Base-by-base conservation (phyloP, 2,888 invertebrate species). In the Acronicta aceris region DNA sequence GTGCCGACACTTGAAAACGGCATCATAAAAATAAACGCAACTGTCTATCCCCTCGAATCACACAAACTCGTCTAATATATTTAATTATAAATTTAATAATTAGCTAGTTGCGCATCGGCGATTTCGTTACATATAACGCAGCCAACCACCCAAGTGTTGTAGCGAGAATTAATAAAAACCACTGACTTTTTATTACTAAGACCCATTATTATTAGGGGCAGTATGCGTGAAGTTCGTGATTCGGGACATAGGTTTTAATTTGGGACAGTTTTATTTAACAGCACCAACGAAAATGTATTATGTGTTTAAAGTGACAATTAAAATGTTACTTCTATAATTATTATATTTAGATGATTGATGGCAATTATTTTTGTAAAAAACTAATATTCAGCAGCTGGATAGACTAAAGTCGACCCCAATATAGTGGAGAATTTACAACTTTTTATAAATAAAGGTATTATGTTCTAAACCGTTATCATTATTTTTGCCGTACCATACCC, bases 1-100 rank as follows among this genome's bases (percentile, higher is more conserved):
- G 74, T 75, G 59, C 56, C 50, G 33, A 56, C 48, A 76, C 52
- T 71, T 30, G 43, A 69, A 67, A 65, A 71, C 63, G 56, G 71
- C 49, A 36, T 67, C 51, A 65, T 76, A 75, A 75, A 78, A 82
- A 83, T 76, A 70, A 64, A 71, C 70, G 60, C 52, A 57, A 65
- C 53, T 58, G 56, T 62, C 63, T 59, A 67, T 63, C 76, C 78
- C 79, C 56, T 59, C 45, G 66, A 65, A 61, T 71, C 74, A 76
- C 77, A 83, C 79, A 81, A 72, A 79, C 73, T 69, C 79, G 77
- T 77, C 75, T 74, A 83, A 87, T 88, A 89, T 82, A 89, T 88
- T 88, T 88, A 88, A 91, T 90, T 90, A 90, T 85, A 83, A 89
- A 88, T 87, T 89, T 88, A 81, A 88, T 89, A 91, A 92, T 90